Evolutionary conservation across 1,140 invertebrate genomes (phyloP).

Genomic region (Globodera ellingtonae): DNA sequence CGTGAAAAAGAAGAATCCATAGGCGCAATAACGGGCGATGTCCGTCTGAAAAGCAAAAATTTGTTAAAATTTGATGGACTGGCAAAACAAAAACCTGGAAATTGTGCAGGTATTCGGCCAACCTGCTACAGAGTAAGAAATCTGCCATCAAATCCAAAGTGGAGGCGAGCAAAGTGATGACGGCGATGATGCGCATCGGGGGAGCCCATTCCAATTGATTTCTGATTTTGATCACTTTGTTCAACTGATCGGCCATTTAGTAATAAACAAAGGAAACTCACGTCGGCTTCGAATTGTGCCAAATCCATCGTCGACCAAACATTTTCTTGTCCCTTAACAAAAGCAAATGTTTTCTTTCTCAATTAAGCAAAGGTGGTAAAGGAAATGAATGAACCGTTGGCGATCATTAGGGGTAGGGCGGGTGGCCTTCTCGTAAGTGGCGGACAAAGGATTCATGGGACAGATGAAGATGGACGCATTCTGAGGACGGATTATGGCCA

Average conservation of each 20-base stretch:
- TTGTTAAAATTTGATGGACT: not conserved
- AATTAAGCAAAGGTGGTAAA: no score
- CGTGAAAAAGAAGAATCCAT: constrained; percentile 65
- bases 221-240: constrained; percentile 31
- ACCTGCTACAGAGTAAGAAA: constrained; percentile 54
- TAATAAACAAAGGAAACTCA: constrained; percentile 8
- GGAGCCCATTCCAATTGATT: constrained; percentile 64
- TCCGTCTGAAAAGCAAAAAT: constrained; percentile 51
- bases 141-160: constrained; percentile 64
- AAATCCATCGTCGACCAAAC: constrained; percentile 10
- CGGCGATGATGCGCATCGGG: constrained; percentile 58
- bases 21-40: constrained; percentile 55
- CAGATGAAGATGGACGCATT: constrained; percentile 33
- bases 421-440: no score
- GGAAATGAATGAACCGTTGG: no score
- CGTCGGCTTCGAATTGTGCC: constrained; percentile 21
- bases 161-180: constrained; percentile 62
- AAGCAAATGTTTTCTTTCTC: no score
- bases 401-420: no score
- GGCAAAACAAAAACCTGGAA: constrained; percentile 41
- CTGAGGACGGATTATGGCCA: not conserved
- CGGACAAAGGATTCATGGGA: constrained; percentile 24
- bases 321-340: not conserved
- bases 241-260: not conserved
- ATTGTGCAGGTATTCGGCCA: constrained; percentile 61